A percentile compares a stretch with the other conserved stretches of the same genome.
phyloP scores from a whole-genome alignment of 1,140 invertebrate species.

The Idris sp. region DNA sequence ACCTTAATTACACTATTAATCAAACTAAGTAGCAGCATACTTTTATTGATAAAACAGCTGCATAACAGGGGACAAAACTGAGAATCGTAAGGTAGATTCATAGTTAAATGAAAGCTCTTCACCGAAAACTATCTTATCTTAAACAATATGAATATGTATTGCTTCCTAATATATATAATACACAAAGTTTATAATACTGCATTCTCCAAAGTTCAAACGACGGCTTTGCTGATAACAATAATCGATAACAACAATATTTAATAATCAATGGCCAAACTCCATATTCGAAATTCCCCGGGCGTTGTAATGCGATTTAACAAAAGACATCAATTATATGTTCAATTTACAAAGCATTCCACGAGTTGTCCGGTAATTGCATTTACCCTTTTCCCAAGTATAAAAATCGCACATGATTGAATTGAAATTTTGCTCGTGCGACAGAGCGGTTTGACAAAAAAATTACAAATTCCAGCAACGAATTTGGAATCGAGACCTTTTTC shows the following conservation, averaged over 20 bases:
- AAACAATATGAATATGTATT: constrained; percentile 49
- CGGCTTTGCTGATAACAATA: constrained; percentile 28
- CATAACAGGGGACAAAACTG: constrained; percentile 7
- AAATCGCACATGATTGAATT: constrained; percentile 20
- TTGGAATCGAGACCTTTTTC: constrained; percentile 41
- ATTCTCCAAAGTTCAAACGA: constrained; percentile 32
- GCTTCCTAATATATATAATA: constrained; percentile 22
- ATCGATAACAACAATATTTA: constrained; percentile 23
- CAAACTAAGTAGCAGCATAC: too few relatives aligned
- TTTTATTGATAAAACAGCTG: constrained; percentile 8
- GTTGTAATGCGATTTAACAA: constrained; percentile 27
- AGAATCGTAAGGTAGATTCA: constrained; percentile 2
- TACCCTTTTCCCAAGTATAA: constrained; percentile 30
- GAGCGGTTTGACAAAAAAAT: constrained; percentile 26
- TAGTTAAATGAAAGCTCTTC: constrained; percentile 11
- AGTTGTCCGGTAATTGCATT: constrained; percentile 33
- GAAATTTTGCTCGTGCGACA: constrained; percentile 33
- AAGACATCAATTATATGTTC: constrained; percentile 31
- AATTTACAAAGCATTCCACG: constrained; percentile 37
- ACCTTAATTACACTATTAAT: too few relatives aligned
- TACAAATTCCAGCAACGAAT: constrained; percentile 36
- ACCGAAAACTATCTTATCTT: constrained; percentile 22
- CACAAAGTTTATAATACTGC: constrained; percentile 31
- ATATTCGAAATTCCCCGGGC: constrained; percentile 25
- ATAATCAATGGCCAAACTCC: constrained; percentile 37